These are phyloP conservation scores for Stigmatopora argus DNA, from an alignment of 2,113 vertebrate genomes.

Conservation along the genomic window DNA sequence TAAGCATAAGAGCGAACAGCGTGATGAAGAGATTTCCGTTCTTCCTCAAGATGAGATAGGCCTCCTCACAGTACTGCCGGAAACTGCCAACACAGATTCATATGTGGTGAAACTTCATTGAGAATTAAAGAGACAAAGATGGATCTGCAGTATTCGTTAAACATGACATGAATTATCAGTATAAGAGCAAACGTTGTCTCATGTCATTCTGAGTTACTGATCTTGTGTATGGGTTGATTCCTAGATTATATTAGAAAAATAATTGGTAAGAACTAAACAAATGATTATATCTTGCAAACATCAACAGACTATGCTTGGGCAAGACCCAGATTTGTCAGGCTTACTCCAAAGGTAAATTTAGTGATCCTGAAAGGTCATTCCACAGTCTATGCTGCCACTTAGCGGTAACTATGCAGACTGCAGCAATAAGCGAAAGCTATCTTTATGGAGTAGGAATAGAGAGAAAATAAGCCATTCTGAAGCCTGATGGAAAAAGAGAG, in stretches of 20 bases:
- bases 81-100: constrained; percentile 73
- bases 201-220: neutral
- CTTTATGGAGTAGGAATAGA: neutral
- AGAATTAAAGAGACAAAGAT: neutral
- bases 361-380: neutral
- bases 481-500: neutral
- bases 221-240: neutral
- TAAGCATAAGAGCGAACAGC: constrained; percentile 96
- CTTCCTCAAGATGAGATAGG: constrained; percentile 86
- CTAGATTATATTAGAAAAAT: neutral
- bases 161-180: neutral
- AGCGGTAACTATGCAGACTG: constrained; percentile 22
- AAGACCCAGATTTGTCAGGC: neutral
- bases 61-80: constrained; percentile 92
- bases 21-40: constrained; percentile 98
- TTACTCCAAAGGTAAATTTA: neutral
- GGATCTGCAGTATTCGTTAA: neutral
- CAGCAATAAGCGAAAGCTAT: neutral
- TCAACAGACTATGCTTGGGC: neutral
- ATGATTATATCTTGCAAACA: neutral
- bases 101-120: constrained; percentile 2
- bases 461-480: neutral
- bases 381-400: constrained; percentile 21
- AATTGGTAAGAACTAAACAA: neutral
- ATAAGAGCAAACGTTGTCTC: neutral